Percentiles rank a stretch among this genome's conserved stretches.
Evolutionary conservation across 1,140 invertebrate genomes (phyloP).

Genomic region (Trachymyrmex cornetzi): DNA sequence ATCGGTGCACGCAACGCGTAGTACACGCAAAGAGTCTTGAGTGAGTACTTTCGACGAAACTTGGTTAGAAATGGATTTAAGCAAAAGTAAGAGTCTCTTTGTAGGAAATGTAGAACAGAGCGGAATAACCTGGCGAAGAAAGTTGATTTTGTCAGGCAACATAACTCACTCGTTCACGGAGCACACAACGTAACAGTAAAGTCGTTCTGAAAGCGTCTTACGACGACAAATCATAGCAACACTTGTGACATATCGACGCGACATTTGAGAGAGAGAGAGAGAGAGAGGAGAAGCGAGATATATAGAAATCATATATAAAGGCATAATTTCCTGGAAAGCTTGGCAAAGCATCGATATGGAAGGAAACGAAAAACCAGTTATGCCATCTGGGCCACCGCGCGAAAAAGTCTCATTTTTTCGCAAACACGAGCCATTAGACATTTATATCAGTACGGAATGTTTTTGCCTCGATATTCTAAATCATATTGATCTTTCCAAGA

Average conservation of each 20-base stretch:
- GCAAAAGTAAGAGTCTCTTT: slow-evolving; percentile 56
- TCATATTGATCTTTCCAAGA: slow-evolving; percentile 24
- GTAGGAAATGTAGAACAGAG: slow-evolving; percentile 55
- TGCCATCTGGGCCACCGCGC: slow-evolving; percentile 37
- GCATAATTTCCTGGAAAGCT: slow-evolving; percentile 32
- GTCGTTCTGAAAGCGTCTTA: slow-evolving; percentile 8
- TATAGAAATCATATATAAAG: slow-evolving; percentile 23
- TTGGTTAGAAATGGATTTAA: slow-evolving; percentile 51
- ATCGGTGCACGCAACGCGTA: slow-evolving; percentile 49
- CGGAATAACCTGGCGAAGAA: slow-evolving; percentile 49
- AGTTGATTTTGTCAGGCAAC: slow-evolving; percentile 56
- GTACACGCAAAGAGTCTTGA: slow-evolving; percentile 32
- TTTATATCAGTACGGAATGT: slow-evolving; percentile 32
- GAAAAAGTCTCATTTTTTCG: slow-evolving; percentile 48
- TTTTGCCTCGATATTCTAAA: slow-evolving; percentile 6
- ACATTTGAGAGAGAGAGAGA: neutral
- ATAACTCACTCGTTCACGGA: slow-evolving; percentile 43
- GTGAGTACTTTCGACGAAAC: slow-evolving; percentile 26
- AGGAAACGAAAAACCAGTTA: slow-evolving; percentile 21
- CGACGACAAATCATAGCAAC: slow-evolving; percentile 46
- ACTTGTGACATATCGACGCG: slow-evolving; percentile 42
- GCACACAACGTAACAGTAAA: slow-evolving; percentile 39
- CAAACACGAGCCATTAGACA: slow-evolving; percentile 42
- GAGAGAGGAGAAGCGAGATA: neutral
- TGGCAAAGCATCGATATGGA: slow-evolving; percentile 34